Percentiles rank a stretch among this genome's conserved stretches.
Conservation (phyloP, 92 coral and sea anemone genomes). For the Actinostola sp. region DNA sequence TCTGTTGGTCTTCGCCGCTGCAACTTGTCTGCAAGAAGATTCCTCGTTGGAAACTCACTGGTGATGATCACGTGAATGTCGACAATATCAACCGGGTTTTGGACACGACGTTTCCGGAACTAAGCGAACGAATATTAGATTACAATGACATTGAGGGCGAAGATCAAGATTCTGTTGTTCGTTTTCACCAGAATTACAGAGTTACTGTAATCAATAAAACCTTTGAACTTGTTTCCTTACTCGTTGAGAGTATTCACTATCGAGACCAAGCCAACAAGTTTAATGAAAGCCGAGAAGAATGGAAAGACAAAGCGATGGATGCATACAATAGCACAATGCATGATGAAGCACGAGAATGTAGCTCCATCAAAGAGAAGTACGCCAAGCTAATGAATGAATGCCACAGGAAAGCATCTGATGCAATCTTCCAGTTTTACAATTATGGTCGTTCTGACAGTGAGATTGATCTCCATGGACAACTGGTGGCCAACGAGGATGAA, state of each 20-base stretch:
- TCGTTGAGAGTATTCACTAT: conserved; percentile 2
- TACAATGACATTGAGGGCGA: too few relatives aligned
- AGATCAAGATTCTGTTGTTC: too few relatives aligned
- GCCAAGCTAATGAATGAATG: conserved; percentile 20
- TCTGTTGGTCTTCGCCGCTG: too few relatives aligned
- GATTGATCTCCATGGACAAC: conserved; percentile 43
- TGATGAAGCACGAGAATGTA: conserved; percentile 10
- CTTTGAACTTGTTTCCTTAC: background rate
- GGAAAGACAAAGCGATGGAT: conserved; percentile 30
- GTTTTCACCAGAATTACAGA: too few relatives aligned
- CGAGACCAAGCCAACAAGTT: conserved; percentile 25
- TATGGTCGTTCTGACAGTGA: conserved; percentile 33
- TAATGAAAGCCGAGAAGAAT: conserved; percentile 16
- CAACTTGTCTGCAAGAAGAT: conserved; percentile 6
- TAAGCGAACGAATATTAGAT: background rate
- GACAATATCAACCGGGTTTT: conserved; percentile 41
- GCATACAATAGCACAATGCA: background rate
- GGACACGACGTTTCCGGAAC: background rate
- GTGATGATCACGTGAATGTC: conserved; percentile 17
- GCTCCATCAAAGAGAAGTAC: conserved; percentile 16
- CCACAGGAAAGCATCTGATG: conserved; percentile 29
- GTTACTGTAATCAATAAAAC: background rate
- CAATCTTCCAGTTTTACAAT: conserved; percentile 32
- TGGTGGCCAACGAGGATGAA: conserved; percentile 23
- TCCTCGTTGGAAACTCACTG: background rate